Conservation (phyloP, 1,140 invertebrate genomes). For the Orchesella cincta region DNA sequence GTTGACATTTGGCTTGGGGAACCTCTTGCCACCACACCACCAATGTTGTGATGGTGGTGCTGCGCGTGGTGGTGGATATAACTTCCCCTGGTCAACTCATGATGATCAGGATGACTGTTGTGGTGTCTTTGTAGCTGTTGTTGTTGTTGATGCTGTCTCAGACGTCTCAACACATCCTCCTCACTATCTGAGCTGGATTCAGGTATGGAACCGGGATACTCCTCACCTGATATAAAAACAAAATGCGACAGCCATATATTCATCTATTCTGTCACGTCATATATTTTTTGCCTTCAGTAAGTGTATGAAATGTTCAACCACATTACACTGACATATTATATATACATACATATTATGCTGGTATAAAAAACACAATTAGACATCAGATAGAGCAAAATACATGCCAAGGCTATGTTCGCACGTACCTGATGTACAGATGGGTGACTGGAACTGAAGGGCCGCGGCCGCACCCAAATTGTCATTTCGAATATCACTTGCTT, state of each 20-base stretch:
- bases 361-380: no score
- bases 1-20: conserved; percentile 22
- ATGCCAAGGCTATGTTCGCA: background rate
- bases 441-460: background rate
- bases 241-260: no score
- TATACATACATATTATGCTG: no score
- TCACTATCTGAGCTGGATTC: conserved; percentile 75
- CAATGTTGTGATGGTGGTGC: background rate
- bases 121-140: conserved; percentile 38
- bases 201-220: conserved; percentile 62
- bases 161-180: conserved; percentile 69
- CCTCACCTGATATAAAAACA: conserved; percentile 58
- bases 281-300: background rate
- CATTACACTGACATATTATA: background rate
- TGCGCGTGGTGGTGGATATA: conserved; percentile 27
- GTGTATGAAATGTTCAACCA: background rate
- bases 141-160: conserved; percentile 54
- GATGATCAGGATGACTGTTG: conserved; percentile 23
- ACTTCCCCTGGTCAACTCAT: conserved; percentile 3
- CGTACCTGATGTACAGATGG: background rate
- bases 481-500: conserved; percentile 3
- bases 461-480: background rate
- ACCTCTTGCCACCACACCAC: conserved; percentile 1
- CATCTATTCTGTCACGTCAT: no score
- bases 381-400: background rate